phyloP scores from a whole-genome alignment of 1,140 invertebrate genomes.

The Neotoxoptera formosana region DNA sequence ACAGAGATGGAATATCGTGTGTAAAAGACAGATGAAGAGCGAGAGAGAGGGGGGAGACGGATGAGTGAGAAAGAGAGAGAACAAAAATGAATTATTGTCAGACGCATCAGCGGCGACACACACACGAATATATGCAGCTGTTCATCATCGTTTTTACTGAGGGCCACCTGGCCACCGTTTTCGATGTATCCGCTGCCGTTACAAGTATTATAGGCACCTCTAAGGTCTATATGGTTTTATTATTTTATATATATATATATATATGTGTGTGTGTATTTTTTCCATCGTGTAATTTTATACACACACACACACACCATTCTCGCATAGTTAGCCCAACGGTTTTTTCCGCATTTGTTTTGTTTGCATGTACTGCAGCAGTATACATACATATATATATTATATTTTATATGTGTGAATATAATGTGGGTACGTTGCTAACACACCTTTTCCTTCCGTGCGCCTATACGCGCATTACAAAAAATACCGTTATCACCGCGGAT shows the following conservation, averaged over 20 bases:
- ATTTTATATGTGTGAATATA: background rate
- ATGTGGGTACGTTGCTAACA: background rate
- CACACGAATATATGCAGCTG: constrained; percentile 47
- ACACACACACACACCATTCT: constrained; percentile 33
- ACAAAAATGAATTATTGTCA: constrained; percentile 57
- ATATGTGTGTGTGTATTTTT: background rate
- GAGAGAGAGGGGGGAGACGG: constrained; percentile 42
- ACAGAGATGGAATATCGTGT: background rate
- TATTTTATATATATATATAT: constrained; percentile 34
- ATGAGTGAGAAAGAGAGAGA: constrained; percentile 30
- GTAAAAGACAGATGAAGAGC: background rate
- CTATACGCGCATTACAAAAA: background rate
- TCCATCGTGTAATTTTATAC: constrained; percentile 54
- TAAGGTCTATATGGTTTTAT: constrained; percentile 57
- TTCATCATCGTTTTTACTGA: constrained; percentile 55
- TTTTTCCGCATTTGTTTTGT: constrained; percentile 57
- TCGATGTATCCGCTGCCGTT: constrained; percentile 51
- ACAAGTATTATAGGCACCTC: constrained; percentile 53
- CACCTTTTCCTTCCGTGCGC: constrained; percentile 13
- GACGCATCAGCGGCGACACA: constrained; percentile 53
- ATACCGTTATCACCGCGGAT: constrained; percentile 36
- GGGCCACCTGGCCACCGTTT: constrained; percentile 54
- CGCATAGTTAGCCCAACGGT: constrained; percentile 54
- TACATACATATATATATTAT: background rate
- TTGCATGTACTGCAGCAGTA: background rate